Evolutionary conservation across 2,797 vertebrate genomes (phyloP).

Genomic region (Caiman crocodilus): DNA sequence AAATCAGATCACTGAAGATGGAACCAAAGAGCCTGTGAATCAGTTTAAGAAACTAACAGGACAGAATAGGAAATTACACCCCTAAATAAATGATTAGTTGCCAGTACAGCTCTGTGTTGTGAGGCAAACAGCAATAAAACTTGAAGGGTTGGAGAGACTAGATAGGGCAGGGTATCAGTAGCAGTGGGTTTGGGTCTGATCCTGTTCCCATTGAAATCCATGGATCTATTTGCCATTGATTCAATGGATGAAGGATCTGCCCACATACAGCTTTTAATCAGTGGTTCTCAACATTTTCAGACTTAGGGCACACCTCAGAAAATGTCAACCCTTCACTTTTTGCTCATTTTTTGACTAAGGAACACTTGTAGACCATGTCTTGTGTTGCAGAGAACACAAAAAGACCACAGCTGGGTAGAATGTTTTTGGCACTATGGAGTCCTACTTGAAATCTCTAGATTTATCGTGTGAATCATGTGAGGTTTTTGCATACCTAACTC

Average conservation of each 20-base stretch:
- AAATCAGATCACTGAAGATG: slow-evolving; percentile 68
- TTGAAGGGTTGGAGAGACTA: neutral
- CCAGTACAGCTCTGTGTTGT: neutral
- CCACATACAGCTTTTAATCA: neutral
- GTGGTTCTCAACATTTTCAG: too few species aligned
- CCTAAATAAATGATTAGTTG: neutral
- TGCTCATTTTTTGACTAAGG: neutral
- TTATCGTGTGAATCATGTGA: too few species aligned
- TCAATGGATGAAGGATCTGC: neutral
- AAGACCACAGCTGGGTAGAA: too few species aligned
- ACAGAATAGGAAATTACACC: slow-evolving; percentile 44
- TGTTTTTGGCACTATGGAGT: too few species aligned
- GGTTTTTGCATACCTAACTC: too few species aligned
- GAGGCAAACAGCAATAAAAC: neutral
- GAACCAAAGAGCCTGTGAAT: slow-evolving; percentile 27
- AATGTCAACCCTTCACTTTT: neutral
- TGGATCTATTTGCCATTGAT: neutral
- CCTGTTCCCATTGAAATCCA: neutral
- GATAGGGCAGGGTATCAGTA: neutral
- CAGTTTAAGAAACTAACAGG: neutral
- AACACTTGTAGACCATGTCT: too few species aligned
- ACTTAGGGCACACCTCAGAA: too few species aligned
- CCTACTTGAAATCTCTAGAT: too few species aligned
- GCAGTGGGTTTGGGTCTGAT: neutral
- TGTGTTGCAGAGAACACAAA: too few species aligned